Base-by-base conservation (phyloP, 2,888 invertebrate species). In the Globia sparganii region DNA sequence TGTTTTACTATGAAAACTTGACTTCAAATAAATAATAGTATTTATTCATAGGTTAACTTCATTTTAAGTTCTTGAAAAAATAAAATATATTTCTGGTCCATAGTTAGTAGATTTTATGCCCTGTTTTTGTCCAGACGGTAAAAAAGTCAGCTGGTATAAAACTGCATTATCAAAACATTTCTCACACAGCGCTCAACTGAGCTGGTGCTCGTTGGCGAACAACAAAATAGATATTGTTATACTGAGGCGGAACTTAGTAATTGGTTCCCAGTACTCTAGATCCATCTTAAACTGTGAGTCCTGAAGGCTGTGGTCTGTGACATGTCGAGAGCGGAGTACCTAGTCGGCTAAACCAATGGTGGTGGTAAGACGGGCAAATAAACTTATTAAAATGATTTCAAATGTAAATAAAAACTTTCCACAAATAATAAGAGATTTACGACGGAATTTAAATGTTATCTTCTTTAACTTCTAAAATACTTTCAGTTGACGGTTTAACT, bases 231-330 rank as follows among this genome's bases (percentile, higher is more conserved):
- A 46, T 46, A 70, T 77, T 46, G 78, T 84, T 80, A 78, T 74
- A 46, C 72, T 6, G 37, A 31, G 53, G 76, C 25, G 69, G 56
- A 21, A 75, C 69, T 64, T 74, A 86, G 80, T 86, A 86, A 86
- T 86, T 83, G 78, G 75, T 82, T 77, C 56, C 25, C 58, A 65
- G 73, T 59, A 69, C 72, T 77, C 46, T 65, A 65, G 28, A 46
- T 62, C 40, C 59, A 65, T 53, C 75, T 72, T 15, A 78, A 73
- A 74, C 65, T 71, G 40, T 31, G 71, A 71, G 72, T 76, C 59
- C 70, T 75, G 61, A n/a, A 78, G 71, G 37, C 15, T 40, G 64
- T 21, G 62, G 40, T 40, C 21, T 34, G n/a, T 49, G 40, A 46
- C 3, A 1, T 18, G 18, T 25, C 25, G 21, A 31, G 37, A 77